Evolutionary conservation across 1,140 invertebrate species (phyloP).

Genomic region (Aphis gossypii): DNA sequence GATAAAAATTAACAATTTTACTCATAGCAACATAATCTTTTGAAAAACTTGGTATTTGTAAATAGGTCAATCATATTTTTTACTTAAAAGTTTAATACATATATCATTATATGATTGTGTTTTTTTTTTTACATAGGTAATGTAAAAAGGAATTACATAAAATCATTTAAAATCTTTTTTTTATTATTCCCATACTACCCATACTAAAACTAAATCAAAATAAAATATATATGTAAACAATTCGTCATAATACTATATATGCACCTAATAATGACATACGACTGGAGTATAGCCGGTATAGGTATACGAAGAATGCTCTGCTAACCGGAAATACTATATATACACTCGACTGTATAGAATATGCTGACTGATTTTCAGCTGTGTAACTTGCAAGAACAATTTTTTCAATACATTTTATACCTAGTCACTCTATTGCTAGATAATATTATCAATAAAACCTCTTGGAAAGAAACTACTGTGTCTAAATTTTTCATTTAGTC

Average conservation of each 20-base stretch:
- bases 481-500: background rate
- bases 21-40: background rate
- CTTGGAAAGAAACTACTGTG: background rate
- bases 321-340: background rate
- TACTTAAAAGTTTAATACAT: background rate
- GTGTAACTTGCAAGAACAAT: slow-evolving; percentile 25
- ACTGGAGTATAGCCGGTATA: background rate
- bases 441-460: background rate
- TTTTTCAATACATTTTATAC: background rate
- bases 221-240: background rate
- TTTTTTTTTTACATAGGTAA: background rate
- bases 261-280: background rate
- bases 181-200: background rate
- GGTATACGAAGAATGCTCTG: background rate
- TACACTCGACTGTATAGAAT: background rate
- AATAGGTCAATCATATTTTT: background rate
- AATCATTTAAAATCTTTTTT: background rate
- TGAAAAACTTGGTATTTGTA: background rate
- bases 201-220: background rate
- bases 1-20: background rate
- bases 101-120: background rate
- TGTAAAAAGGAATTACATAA: background rate
- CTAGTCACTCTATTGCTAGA: background rate
- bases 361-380: background rate
- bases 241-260: background rate